Evolutionary conservation across 2,113 vertebrate genomes (phyloP), one percentile per base, ranked within the genome.

Genomic region (Oncorhynchus mykiss): DNA sequence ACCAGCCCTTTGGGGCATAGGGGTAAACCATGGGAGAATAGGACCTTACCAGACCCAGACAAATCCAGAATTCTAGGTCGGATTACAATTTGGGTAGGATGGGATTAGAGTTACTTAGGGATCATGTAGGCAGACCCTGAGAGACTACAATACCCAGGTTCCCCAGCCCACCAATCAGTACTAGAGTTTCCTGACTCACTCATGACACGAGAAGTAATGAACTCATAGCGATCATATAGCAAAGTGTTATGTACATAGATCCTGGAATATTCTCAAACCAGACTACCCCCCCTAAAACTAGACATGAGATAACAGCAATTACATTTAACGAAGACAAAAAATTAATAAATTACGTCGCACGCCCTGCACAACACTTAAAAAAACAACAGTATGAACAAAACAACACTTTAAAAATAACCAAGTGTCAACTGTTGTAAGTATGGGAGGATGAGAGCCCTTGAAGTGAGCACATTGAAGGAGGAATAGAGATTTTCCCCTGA

Each of bases 271-370:
- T 45, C 24, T 67, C 81, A 77, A 85, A 83, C 78, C 77, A 39
- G 39, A 2, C 8, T 39, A 39, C 7, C 39, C 39, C 39, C 39
- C 39, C 7, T 8, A 64, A 80, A 65, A 66, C 77, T 81, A 82
- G 76, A 90, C 80, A 77, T 79, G 67, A 8, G 39, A 82, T 22
- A 78, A 88, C 71, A 88, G 85, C 75, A 85, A 84, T 87, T 82
- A 90, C 80, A 84, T 20, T 71, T 74, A 82, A 82, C 77, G 78
- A 80, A 77, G 62, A 81, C 78, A 76, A 84, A 87, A 86, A 89
- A 82, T 91, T 45, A 45, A 94, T 93, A 92, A 93, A 91, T 92
- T 93, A 93, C 80, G 84, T 85, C 34, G 70, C 83, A 88, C 81
- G 77, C 78, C n/a, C 84, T 89, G 83, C 82, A 84, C 72, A 81